These are phyloP conservation scores for Falcaria lacertinaria DNA, from an alignment of 2,888 invertebrate species.

Conservation along the genomic window DNA sequence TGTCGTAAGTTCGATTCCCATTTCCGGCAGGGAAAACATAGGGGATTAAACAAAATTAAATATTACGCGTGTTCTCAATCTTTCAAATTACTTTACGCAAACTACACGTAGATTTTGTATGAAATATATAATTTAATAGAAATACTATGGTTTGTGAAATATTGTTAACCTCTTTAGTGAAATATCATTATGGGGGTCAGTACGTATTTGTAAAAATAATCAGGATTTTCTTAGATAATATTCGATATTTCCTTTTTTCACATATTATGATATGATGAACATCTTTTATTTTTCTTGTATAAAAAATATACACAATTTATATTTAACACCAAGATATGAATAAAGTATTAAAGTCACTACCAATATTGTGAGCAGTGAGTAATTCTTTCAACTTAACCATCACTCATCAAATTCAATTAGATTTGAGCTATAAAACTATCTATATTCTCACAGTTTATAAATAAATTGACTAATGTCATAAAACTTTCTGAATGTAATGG, in stretches of 20 bases:
- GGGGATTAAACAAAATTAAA: conserved; percentile 67
- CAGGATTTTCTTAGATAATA: too few relatives aligned
- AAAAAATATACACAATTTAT: conserved; percentile 26
- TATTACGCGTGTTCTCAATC: conserved; percentile 60
- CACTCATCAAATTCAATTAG: neutral
- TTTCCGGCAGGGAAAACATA: conserved; percentile 24
- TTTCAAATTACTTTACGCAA: too few relatives aligned
- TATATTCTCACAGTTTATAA: neutral
- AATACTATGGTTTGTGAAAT: too few relatives aligned
- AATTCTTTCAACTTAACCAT: neutral
- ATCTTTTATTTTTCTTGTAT: conserved; percentile 63
- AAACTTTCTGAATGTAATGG: neutral
- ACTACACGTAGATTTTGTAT: too few relatives aligned
- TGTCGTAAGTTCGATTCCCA: too few relatives aligned
- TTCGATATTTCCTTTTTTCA: too few relatives aligned
- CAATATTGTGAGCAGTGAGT: neutral
- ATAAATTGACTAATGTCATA: neutral
- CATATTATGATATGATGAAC: too few relatives aligned
- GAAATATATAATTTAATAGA: too few relatives aligned
- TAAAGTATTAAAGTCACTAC: neutral
- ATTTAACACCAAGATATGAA: neutral
- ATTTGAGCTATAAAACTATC: neutral
- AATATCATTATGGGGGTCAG: too few relatives aligned
- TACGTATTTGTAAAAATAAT: too few relatives aligned
- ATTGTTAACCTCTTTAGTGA: too few relatives aligned